Percentiles rank a stretch among this genome's conserved stretches.
Conservation (phyloP, 1,140 invertebrate genomes). For the Episyrphus balteatus region DNA sequence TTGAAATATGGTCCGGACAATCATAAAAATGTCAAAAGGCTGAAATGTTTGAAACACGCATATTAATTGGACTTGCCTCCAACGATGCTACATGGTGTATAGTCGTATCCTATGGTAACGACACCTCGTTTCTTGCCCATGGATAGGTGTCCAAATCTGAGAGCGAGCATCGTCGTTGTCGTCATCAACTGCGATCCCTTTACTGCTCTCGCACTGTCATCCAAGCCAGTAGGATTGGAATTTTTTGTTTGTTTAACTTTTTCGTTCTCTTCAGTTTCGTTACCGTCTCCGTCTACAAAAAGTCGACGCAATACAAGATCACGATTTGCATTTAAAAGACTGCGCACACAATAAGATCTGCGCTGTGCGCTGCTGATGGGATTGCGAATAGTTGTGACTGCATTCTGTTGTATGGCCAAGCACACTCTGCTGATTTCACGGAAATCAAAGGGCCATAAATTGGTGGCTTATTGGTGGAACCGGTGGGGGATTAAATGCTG, state of each 20-base stretch:
- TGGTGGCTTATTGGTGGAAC: not conserved
- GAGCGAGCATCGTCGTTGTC: too few species aligned
- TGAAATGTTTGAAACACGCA: not conserved
- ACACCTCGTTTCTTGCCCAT: not conserved
- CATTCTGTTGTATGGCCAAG: too few species aligned
- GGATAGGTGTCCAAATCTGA: too few species aligned
- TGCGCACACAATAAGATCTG: not conserved
- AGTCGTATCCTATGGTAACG: not conserved
- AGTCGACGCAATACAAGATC: not conserved
- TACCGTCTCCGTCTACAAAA: too few species aligned
- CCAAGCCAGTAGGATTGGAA: not conserved
- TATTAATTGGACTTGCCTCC: too few species aligned
- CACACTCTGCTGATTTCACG: too few species aligned
- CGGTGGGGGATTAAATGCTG: not conserved
- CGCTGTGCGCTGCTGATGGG: too few species aligned
- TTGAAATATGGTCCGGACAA: not conserved
- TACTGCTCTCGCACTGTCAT: too few species aligned
- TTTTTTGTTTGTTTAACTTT: not conserved
- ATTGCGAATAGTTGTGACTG: too few species aligned
- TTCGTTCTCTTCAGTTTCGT: not conserved
- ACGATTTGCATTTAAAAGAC: too few species aligned
- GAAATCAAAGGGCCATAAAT: not conserved
- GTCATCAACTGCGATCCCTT: too few species aligned
- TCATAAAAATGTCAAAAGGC: not conserved
- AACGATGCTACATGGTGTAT: not conserved